Base-by-base conservation (phyloP, 2,113 vertebrate species). In the Anoura caudifer region DNA sequence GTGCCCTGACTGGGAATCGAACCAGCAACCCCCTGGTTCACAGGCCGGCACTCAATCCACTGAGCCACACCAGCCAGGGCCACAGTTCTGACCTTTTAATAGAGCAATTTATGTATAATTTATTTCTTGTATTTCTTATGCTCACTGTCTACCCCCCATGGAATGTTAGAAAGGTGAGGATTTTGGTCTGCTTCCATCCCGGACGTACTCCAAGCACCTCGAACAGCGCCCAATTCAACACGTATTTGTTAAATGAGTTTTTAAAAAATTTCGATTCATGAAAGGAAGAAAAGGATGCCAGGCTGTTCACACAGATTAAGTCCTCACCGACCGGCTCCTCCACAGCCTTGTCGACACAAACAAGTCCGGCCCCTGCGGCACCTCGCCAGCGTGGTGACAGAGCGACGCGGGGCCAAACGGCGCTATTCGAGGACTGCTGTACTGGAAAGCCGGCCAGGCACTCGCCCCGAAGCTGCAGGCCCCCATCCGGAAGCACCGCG, bases 101-200 rank as follows among this genome's bases (percentile, higher is more conserved):
- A 41, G 43, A 16, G 31, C 2, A 20, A 43, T 12, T 54, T 22
- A 15, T 1, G 17, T 0, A 0, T 11, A 7, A 24, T 7, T n/a
- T 36, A 17, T 5, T 70, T 45, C 7, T 24, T 5, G 3, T 3
- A 14, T 1, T 33, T 20, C 11, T 28, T 5, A 16, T 20, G 36
- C 43, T 69, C 52, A 8, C 0, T 59, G 31, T n/a, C 52, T 28
- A 4, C 3, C 8, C 2, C 26, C 56, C 15, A 38, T 11, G 13
- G 26, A 6, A 15, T 12, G 10, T 4, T 3, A 61, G 38, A 72
- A 50, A 87, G 43, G 20, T 19, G 12, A 75, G 16, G 1, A 6
- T 4, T 59, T 67, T 10, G 14, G 45, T 38, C 54, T 80, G 47
- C 33, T 73, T 26, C 31, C 45, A 84, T 5, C 26, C 36, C 50